phyloP scores from a whole-genome alignment of 2,797 vertebrate genomes.

The Acanthiza pusilla region DNA sequence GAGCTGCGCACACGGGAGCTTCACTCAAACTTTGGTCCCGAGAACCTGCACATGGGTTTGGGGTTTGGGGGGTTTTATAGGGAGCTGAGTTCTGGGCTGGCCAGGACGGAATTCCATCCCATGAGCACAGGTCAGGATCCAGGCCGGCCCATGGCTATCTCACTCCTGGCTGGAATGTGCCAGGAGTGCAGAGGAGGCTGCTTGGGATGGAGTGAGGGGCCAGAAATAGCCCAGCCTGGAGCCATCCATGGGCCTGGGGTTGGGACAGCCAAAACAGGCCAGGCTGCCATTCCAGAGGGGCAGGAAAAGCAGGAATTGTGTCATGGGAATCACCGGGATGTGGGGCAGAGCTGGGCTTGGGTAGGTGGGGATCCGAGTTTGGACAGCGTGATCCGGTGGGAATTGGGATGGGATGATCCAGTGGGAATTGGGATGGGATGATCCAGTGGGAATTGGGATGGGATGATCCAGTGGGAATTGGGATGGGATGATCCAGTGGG shows the following conservation, averaged over 20 bases:
- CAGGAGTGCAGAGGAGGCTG: background rate
- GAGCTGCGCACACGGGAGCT: background rate
- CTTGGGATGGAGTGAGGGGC: background rate
- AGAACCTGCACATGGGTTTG: background rate
- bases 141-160: background rate
- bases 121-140: slow-evolving; percentile 11
- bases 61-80: background rate
- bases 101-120: slow-evolving; percentile 2
- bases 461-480: no score
- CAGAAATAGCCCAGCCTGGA: background rate
- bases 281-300: background rate
- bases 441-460: background rate
- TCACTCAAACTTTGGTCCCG: slow-evolving; percentile 11
- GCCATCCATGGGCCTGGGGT: background rate
- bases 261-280: background rate
- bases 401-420: background rate
- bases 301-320: background rate
- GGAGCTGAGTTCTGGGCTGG: background rate
- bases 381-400: background rate
- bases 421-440: background rate
- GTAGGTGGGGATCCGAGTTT: background rate
- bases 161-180: background rate
- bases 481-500: background rate
- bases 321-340: background rate
- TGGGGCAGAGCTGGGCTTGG: background rate